Percentiles rank a stretch among this genome's conserved stretches.
These are phyloP conservation scores for Leptopterna dolabrata DNA, from an alignment of 2,888 invertebrate genomes.

Conservation along the genomic window DNA sequence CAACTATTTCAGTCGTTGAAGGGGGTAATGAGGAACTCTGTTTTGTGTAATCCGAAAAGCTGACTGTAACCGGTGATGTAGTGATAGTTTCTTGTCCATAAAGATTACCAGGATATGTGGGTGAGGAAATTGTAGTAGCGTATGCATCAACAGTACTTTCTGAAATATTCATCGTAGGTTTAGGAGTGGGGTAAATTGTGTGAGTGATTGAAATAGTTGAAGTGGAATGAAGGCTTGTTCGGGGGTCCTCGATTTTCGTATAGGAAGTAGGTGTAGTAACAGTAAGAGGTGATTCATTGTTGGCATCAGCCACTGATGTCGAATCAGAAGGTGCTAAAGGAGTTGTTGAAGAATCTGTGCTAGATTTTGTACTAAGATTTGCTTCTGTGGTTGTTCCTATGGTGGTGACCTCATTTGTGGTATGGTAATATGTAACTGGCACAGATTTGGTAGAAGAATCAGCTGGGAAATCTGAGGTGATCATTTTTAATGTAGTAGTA, in stretches of 20 bases:
- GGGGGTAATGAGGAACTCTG: background rate
- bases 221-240: background rate
- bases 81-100: conserved; percentile 35
- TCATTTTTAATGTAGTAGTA: background rate
- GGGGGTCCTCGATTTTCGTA: background rate
- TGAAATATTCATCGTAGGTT: background rate
- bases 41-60: background rate
- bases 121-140: background rate
- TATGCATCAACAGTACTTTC: background rate
- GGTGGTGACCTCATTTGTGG: background rate
- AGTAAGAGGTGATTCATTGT: background rate
- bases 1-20: background rate
- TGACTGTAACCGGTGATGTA: conserved; percentile 15
- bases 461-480: background rate
- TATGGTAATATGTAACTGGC: background rate
- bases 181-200: background rate
- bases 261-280: background rate
- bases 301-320: background rate
- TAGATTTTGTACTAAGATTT: background rate
- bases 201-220: background rate
- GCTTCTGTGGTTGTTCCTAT: background rate
- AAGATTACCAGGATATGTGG: background rate
- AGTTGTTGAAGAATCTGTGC: background rate
- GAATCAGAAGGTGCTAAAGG: background rate
- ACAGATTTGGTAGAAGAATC: background rate